Base-by-base conservation (phyloP, 1,140 invertebrate genomes). In the Cheumatopsyche charites region DNA sequence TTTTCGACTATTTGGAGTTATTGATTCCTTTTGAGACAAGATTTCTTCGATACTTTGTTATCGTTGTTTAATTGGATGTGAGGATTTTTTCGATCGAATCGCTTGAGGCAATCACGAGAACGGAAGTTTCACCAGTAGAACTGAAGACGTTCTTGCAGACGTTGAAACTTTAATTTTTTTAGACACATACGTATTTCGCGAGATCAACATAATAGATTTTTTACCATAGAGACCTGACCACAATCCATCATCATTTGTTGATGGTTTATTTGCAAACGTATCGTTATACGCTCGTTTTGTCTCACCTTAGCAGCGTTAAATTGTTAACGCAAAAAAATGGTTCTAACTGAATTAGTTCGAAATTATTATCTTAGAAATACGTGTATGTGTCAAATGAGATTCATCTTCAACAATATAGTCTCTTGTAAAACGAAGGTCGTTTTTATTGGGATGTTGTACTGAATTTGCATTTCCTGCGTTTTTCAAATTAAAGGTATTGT, bases 171-270 rank as follows among this genome's bases (percentile, higher is more conserved):
- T 21, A 21, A 21, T 25, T 58, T 25, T 58, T 58, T 58, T 9
- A 4, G 29, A 36, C 29, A 9, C 29, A 9, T 9, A 36, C 29
- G 29, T 36, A 36, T 36, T 3, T 36, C 3, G 29, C 5, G 21
- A 25, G 23, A 58, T 26, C 25, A 19, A 58, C 55, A 58, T 58
- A 58, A 58, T 58, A 58, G 19, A 58, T 58, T 58, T 58, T 58
- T 21, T 58, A 25, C 9, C 29, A 9, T 3, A 9, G 25, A 25
- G 25, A 26, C 23, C 11, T 58, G 55, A 26, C 49, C 49, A 19
- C 21, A 55, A 55, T 58, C 55, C 55, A 58, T 58, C 55, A 58
- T 58, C 55, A 58, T 21, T 25, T 23, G 55, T 23, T 25, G 19
- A 58, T 58, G 23, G 19, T 26, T 58, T 58, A 58, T 58, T 58